These are phyloP conservation scores for Pseudococcus jackbeardsleyi DNA, from an alignment of 2,888 invertebrate species.

Conservation along the genomic window DNA sequence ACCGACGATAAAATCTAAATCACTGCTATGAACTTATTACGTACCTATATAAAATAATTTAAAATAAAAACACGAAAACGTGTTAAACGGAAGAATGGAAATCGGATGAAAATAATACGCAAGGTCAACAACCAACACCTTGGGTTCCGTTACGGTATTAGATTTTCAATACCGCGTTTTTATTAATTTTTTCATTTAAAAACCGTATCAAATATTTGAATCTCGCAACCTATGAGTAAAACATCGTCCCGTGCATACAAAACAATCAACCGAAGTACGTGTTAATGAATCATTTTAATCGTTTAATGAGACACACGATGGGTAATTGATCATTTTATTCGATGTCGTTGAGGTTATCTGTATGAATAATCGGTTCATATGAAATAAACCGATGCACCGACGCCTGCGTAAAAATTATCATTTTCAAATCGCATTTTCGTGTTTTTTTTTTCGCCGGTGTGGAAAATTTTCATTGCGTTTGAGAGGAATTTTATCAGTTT, in stretches of 20 bases:
- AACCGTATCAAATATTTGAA: background rate
- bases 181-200: background rate
- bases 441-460: background rate
- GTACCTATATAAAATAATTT: background rate
- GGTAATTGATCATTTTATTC: constrained; percentile 26
- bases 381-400: background rate
- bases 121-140: constrained; percentile 48
- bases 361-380: background rate
- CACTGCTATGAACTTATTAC: background rate
- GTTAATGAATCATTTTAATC: constrained; percentile 24
- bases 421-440: background rate
- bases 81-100: background rate
- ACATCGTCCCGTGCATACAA: background rate
- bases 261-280: background rate
- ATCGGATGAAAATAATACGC: background rate
- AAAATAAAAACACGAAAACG: background rate
- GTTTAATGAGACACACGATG: background rate
- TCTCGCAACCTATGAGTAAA: background rate
- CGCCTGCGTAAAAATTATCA: background rate
- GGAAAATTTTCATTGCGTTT: too few relatives aligned
- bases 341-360: background rate
- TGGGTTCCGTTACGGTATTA: constrained; percentile 32
- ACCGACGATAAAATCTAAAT: background rate
- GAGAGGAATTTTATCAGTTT: too few relatives aligned
- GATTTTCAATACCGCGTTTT: background rate